These are phyloP conservation scores for Liodrosophila aerea DNA, from an alignment of 2,888 invertebrate genomes.

Conservation along the genomic window DNA sequence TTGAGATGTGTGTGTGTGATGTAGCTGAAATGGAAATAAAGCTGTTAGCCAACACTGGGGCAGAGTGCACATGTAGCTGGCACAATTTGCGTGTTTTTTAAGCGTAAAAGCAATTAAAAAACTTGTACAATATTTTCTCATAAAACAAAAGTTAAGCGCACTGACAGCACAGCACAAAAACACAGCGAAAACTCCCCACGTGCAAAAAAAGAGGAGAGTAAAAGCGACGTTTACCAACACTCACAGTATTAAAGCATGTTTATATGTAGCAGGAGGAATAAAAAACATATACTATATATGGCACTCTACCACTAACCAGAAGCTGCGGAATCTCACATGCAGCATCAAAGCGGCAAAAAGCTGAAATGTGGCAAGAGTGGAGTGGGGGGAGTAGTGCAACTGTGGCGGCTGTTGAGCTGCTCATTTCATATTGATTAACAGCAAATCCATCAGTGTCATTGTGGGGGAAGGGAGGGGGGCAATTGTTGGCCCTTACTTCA, in stretches of 20 bases:
- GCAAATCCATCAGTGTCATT: constrained; percentile 77
- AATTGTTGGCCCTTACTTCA: no score
- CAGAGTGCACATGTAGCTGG: constrained; percentile 22
- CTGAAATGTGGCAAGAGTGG: constrained; percentile 5
- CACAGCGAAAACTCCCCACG: constrained; percentile 1
- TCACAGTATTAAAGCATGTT: neutral
- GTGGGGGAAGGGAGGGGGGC: constrained; percentile 12
- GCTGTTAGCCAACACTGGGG: constrained; percentile 41
- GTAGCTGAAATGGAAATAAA: constrained; percentile 46
- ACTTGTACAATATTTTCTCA: constrained; percentile 69
- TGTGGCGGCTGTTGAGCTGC: constrained; percentile 26
- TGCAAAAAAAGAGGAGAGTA: constrained; percentile 7
- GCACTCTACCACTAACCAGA: neutral
- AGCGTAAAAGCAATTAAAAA: constrained; percentile 67
- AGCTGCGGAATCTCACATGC: constrained; percentile 5
- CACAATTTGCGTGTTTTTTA: constrained; percentile 53
- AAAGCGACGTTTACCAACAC: constrained; percentile 45
- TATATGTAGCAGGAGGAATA: neutral
- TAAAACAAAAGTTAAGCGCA: constrained; percentile 60
- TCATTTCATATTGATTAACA: constrained; percentile 76
- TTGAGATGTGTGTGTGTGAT: constrained; percentile 5
- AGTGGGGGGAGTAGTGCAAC: constrained; percentile 1
- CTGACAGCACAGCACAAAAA: constrained; percentile 15
- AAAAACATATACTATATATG: constrained; percentile 4
- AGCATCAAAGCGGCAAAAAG: constrained; percentile 45